Percentiles rank a stretch among this genome's conserved stretches.
These are phyloP conservation scores for Uropsilus gracilis DNA, from an alignment of 2,113 vertebrate species.

Conservation along the genomic window DNA sequence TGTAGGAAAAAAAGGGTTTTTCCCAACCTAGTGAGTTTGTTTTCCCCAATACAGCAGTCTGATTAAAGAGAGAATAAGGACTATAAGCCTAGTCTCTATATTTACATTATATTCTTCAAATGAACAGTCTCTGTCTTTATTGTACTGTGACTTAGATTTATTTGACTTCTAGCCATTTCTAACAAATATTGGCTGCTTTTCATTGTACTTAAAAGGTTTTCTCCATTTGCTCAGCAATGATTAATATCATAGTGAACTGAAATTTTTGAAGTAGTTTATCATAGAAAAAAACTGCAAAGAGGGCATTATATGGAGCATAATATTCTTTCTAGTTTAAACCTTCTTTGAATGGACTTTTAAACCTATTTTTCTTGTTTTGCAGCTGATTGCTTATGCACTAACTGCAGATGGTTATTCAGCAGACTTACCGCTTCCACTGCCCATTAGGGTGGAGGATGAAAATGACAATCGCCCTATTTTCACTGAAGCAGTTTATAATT, in stretches of 20 bases:
- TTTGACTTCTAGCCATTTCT: background rate
- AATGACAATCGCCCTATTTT: conserved; percentile 93
- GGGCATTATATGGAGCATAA: background rate
- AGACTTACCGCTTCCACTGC: conserved; percentile 85
- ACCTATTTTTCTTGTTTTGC: conserved; percentile 33
- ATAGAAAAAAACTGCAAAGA: background rate
- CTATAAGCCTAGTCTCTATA: background rate
- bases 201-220: background rate
- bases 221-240: background rate
- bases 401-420: conserved; percentile 73
- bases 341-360: background rate
- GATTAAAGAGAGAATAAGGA: background rate
- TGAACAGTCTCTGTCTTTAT: background rate
- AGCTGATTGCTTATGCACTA: conserved; percentile 87
- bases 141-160: background rate
- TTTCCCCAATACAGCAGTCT: background rate
- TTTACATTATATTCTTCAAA: background rate
- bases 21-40: background rate
- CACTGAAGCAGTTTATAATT: conserved; percentile 71
- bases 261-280: background rate
- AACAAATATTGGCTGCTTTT: background rate
- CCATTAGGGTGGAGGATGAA: conserved; percentile 88
- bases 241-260: background rate
- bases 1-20: background rate
- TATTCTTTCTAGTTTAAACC: background rate